Conservation (phyloP, 2,113 vertebrate genomes). For the Arizona elegans region DNA sequence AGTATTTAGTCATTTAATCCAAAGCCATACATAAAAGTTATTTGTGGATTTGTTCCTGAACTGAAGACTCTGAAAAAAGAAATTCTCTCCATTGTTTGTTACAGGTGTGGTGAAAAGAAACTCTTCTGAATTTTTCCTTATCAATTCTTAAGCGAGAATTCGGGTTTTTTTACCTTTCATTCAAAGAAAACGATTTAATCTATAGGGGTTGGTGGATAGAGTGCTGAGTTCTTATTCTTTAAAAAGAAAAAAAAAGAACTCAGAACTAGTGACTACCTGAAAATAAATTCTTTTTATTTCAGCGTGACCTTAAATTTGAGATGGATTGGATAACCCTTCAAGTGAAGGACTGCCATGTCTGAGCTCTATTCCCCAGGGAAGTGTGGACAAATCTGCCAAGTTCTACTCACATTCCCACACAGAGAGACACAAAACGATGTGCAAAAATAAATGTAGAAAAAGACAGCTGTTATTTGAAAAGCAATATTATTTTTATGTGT, state of each 20-base stretch:
- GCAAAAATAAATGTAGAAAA: not conserved
- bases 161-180: not conserved
- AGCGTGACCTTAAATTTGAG: not conserved
- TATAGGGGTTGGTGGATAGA: not conserved
- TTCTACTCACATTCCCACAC: not conserved
- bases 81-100: not conserved
- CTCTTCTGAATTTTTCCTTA: not conserved
- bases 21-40: not conserved
- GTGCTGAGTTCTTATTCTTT: not conserved
- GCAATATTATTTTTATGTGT: not conserved
- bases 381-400: not conserved
- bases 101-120: not conserved
- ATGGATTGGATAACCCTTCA: not conserved
- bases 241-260: not conserved
- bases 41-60: not conserved
- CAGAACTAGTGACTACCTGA: not conserved
- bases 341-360: not conserved
- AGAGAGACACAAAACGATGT: not conserved
- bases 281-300: not conserved
- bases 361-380: not conserved
- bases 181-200: not conserved
- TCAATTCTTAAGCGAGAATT: not conserved
- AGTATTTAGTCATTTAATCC: not conserved
- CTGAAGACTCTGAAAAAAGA: not conserved
- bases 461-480: not conserved